Base-by-base conservation (phyloP, 2,797 vertebrate genomes). In the Pelodytes ibericus region DNA sequence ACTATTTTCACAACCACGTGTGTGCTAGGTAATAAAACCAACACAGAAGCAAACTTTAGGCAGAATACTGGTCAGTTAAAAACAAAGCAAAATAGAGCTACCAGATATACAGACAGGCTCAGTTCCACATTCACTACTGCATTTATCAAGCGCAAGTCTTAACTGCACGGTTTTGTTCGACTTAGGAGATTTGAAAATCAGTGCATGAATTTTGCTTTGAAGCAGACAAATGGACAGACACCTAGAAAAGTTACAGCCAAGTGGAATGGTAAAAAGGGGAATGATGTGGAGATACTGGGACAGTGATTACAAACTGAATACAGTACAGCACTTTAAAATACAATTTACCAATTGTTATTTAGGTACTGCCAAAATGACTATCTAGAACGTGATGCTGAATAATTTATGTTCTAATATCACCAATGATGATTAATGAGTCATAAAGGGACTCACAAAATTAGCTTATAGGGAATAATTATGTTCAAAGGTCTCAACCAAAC, bases 81-180 rank as follows among this genome's bases (percentile, higher is more conserved):
- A 98, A 96, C 94, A 94, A 95, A 89, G 95, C 95, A 88, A 92
- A 91, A 91, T 41, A 93, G 92, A 96, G 94, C 95, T 95, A 96
- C 94, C 95, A 96, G 96, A 97, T 96, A 97, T 95, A 98, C 96
- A 98, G 94, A 98, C 94, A 97, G 95, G 94, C 94, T 96, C 91
- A 87, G 92, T 93, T 96, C 95, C 95, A 96, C 95, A 95, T 95
- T 96, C 96, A 98, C 96, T 95, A 96, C 94, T 94, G 96, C 93
- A 89, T 92, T 94, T 92, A 85, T 95, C 93, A 96, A 97, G 96
- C 94, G 89, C 90, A 94, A 94, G 88, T 86, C 91, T 91, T 91
- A 95, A 96, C 93, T 93, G 93, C 92, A 93, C 93, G 86, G 49
- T 94, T 92, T 94, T 94, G 92, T 95, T 97, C 94, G 94, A 93